Percentiles rank a stretch among this genome's conserved stretches.
Conservation (phyloP, 2,797 vertebrate species). For the Gymnothorax javanicus region DNA sequence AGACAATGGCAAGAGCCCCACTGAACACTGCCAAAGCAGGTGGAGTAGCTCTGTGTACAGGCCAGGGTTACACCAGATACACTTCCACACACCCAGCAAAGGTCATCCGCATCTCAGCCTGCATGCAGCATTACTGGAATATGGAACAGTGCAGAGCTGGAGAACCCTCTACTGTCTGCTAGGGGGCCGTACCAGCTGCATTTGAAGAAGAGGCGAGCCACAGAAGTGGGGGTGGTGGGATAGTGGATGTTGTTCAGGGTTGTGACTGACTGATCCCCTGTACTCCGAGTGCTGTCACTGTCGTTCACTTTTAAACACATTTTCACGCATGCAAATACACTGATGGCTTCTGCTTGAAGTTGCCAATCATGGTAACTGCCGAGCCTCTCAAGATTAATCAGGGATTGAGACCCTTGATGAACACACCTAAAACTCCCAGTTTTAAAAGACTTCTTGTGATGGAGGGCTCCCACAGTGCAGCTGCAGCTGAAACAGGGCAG, state of each 20-base stretch:
- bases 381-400: neutral
- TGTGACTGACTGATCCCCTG: neutral
- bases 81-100: neutral
- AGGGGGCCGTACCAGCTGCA: too few relatives aligned
- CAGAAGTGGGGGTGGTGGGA: neutral
- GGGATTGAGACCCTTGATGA: neutral
- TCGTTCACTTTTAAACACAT: too few relatives aligned
- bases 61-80: neutral
- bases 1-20: neutral
- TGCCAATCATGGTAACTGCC: neutral
- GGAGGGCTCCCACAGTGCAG: neutral
- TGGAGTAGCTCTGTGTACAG: neutral
- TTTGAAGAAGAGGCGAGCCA: neutral
- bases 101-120: slow-evolving; percentile 2
- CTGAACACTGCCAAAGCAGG: neutral
- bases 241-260: neutral
- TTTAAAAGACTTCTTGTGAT: neutral
- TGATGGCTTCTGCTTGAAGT: too few relatives aligned
- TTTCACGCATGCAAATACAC: too few relatives aligned
- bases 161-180: neutral
- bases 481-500: neutral
- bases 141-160: neutral
- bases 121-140: neutral
- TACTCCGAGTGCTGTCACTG: neutral
- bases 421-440: neutral